Percentiles rank a stretch among this genome's conserved stretches.
Evolutionary conservation across 2,888 invertebrate species (phyloP).

Genomic region (Cataglyphis albicans): DNA sequence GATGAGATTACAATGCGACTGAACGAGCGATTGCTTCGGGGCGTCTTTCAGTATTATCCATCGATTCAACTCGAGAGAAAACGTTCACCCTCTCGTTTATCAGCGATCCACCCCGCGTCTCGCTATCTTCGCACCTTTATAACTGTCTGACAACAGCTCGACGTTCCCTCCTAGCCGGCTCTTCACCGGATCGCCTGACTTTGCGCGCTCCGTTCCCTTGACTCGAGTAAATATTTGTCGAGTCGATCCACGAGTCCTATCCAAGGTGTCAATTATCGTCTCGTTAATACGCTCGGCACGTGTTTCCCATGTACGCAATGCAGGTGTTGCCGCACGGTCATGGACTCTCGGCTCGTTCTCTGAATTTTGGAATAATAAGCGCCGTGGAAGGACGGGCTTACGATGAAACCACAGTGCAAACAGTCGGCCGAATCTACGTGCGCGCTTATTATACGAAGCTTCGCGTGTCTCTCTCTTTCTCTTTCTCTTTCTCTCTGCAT

Average conservation of each 20-base stretch:
- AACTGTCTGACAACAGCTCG: conserved; percentile 14
- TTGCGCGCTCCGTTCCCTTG: conserved; percentile 26
- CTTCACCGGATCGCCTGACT: background rate
- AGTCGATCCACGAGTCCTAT: conserved; percentile 60
- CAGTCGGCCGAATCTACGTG: conserved; percentile 66
- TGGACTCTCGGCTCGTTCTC: conserved; percentile 50
- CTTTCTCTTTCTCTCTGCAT: background rate
- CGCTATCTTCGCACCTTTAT: conserved; percentile 14
- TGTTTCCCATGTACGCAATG: conserved; percentile 54
- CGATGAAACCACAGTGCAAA: conserved; percentile 73
- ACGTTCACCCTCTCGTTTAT: conserved; percentile 19
- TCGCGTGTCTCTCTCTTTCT: conserved; percentile 10
- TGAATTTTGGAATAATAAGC: conserved; percentile 76
- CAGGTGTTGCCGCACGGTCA: conserved; percentile 61
- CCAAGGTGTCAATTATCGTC: conserved; percentile 69
- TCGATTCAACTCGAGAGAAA: conserved; percentile 25
- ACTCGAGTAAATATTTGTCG: conserved; percentile 64
- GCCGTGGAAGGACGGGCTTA: conserved; percentile 65
- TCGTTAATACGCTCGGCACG: conserved; percentile 64
- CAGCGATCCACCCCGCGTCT: conserved; percentile 23
- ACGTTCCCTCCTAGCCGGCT: background rate
- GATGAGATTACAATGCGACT: conserved; percentile 1
- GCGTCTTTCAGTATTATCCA: conserved; percentile 2
- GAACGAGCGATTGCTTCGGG: conserved; percentile 20
- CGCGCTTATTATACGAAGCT: conserved; percentile 30